Evolutionary conservation across 2,113 vertebrate genomes (phyloP).

Genomic region (Ceuthmochares aereus): DNA sequence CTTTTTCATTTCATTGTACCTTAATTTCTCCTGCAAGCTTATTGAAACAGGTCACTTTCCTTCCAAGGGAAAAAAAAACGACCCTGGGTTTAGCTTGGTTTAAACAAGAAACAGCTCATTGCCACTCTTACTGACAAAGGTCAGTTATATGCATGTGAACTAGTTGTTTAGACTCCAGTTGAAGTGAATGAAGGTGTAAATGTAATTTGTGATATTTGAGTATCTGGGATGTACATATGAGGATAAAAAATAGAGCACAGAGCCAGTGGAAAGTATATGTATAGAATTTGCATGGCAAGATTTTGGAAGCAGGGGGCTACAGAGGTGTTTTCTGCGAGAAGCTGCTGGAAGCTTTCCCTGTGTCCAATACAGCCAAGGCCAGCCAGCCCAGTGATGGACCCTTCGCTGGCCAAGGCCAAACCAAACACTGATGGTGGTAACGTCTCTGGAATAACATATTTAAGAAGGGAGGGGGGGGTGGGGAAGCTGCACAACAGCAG

Average conservation of each 20-base stretch:
- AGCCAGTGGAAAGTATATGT: not conserved
- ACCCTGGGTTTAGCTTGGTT: not conserved
- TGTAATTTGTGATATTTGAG: not conserved
- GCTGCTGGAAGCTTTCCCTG: no score
- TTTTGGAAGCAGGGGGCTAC: no score
- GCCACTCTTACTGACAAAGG: not conserved
- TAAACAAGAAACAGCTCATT: not conserved
- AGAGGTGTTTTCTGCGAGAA: no score
- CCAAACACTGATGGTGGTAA: no score
- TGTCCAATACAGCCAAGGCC: no score
- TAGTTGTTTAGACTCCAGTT: not conserved
- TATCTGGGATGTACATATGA: not conserved
- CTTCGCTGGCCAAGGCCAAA: no score
- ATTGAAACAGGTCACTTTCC: not conserved
- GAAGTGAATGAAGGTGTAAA: not conserved
- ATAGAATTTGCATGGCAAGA: no score
- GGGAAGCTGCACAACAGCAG: no score
- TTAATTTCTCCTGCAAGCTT: not conserved
- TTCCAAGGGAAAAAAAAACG: not conserved
- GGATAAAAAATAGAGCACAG: not conserved
- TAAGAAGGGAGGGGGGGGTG: no score
- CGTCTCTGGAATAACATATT: no score
- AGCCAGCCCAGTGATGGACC: no score
- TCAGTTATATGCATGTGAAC: not conserved
- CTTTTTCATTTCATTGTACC: not conserved